Conservation (phyloP, 2,113 vertebrate genomes). For the Myiozetetes cayanensis region DNA sequence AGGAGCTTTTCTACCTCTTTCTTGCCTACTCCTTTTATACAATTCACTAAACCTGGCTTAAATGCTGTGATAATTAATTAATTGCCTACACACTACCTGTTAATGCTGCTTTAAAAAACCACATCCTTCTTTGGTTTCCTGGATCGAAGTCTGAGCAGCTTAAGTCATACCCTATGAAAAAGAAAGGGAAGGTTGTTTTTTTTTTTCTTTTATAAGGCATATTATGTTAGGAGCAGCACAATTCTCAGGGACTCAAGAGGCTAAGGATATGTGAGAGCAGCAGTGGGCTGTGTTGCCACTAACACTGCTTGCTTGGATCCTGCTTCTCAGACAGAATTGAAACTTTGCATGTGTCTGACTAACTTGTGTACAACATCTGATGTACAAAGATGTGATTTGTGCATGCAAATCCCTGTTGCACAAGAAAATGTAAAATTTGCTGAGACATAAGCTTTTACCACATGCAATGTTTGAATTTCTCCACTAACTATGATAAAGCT, state of each 20-base stretch:
- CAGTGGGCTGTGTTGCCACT: neutral
- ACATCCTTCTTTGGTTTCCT: neutral
- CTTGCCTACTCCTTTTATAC: neutral
- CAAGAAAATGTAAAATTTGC: neutral
- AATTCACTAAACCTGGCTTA: neutral
- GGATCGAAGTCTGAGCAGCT: neutral
- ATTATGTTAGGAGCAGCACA: neutral
- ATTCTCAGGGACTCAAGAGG: accelerated
- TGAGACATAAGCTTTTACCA: neutral
- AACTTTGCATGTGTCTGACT: neutral
- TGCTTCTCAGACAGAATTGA: neutral
- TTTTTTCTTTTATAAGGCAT: neutral
- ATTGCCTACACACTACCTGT: neutral
- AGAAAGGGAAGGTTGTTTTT: neutral
- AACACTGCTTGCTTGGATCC: neutral
- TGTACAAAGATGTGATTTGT: neutral
- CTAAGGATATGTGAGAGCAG: neutral
- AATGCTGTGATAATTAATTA: neutral
- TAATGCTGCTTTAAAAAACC: neutral
- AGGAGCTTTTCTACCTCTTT: neutral
- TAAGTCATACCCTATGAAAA: neutral
- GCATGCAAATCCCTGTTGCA: neutral
- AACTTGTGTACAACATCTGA: neutral
- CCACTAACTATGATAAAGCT: neutral
- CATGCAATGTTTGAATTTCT: neutral